These are phyloP conservation scores for Porites evermanni DNA, from an alignment of 92 coral and sea anemone species.

Conservation along the genomic window DNA sequence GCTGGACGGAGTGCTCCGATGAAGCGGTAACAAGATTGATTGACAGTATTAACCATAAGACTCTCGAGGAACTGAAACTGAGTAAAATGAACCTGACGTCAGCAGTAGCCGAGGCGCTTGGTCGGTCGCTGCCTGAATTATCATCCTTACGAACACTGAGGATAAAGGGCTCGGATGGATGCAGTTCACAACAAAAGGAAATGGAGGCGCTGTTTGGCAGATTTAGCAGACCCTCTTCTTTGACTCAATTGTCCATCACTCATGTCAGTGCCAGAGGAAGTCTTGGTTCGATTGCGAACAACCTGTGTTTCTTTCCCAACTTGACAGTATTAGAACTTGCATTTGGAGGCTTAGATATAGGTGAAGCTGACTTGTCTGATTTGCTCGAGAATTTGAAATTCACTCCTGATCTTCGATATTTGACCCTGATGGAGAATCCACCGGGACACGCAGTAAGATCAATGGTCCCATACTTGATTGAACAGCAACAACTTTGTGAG, in stretches of 20 bases:
- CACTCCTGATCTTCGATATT: background rate
- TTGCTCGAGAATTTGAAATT: background rate
- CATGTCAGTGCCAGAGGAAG: background rate
- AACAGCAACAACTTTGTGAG: background rate
- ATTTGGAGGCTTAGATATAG: background rate
- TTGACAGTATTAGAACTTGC: background rate
- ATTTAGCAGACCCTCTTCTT: background rate
- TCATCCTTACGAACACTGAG: too few species aligned
- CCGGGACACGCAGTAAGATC: background rate
- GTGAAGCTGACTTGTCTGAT: background rate
- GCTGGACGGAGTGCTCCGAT: too few species aligned
- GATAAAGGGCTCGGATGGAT: too few species aligned
- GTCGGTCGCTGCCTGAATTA: too few species aligned
- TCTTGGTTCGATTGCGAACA: background rate
- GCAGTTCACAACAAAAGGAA: background rate
- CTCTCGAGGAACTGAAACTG: too few species aligned
- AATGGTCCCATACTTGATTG: background rate
- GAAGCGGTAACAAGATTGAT: too few species aligned
- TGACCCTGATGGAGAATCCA: background rate
- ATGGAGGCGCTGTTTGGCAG: background rate
- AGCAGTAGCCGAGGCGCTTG: too few species aligned
- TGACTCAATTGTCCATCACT: rapidly evolving
- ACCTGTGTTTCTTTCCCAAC: background rate
- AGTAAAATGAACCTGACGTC: too few species aligned
- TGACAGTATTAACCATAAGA: too few species aligned